Evolutionary conservation across 2,888 invertebrate genomes (phyloP).

Genomic region (Caenorhabditis uteleia): DNA sequence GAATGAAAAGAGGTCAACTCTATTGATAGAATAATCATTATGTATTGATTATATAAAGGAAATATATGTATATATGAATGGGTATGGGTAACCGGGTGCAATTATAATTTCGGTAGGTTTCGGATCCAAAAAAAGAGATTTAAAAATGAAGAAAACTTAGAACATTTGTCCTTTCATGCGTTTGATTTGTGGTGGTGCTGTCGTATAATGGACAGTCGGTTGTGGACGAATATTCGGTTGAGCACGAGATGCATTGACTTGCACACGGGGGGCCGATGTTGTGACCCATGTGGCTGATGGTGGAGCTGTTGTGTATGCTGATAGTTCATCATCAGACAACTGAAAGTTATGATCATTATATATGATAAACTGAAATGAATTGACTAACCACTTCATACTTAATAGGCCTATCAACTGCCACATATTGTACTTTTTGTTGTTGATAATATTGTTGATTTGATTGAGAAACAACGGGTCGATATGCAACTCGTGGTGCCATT

Average conservation of each 20-base stretch:
- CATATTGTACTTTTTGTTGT: conserved; percentile 26
- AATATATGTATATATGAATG: neutral
- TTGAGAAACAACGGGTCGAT: conserved; percentile 9
- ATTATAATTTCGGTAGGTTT: too few species aligned
- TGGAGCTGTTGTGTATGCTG: too few species aligned
- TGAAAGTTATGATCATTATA: too few species aligned
- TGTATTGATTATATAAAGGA: neutral
- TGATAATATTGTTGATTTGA: conserved; percentile 6
- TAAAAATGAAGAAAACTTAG: conserved; percentile 1
- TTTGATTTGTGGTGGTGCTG: conserved; percentile 2
- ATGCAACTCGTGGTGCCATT: neutral
- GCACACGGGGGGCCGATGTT: too few species aligned
- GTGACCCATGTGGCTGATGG: too few species aligned
- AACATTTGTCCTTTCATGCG: conserved; percentile 2
- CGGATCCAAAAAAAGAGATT: neutral
- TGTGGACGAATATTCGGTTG: neutral
- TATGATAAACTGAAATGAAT: too few species aligned
- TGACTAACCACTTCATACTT: conserved; percentile 40
- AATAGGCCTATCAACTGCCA: conserved; percentile 21
- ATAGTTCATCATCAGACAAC: too few species aligned
- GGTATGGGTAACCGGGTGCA: too few species aligned
- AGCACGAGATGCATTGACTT: too few species aligned
- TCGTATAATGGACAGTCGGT: neutral
- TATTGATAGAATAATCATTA: conserved; percentile 2
- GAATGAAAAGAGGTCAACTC: conserved; percentile 27